Evolutionary conservation across 2,113 vertebrate genomes (phyloP).

Genomic region (Grallaria varia): DNA sequence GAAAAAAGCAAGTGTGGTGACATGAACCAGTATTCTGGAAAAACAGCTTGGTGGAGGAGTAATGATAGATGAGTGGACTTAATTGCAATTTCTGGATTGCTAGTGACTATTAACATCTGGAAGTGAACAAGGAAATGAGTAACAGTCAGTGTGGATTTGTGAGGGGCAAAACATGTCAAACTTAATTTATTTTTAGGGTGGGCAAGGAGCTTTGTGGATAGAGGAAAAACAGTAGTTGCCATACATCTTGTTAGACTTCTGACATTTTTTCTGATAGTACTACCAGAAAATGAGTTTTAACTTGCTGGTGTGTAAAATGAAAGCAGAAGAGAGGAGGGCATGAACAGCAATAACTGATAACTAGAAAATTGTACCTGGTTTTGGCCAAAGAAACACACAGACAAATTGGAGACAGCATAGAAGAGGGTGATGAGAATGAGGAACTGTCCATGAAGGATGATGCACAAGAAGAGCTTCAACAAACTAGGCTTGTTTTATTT

Average conservation of each 20-base stretch:
- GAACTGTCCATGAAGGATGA: not conserved
- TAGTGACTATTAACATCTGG: not conserved
- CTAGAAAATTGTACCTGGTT: not conserved
- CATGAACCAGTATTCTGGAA: not conserved
- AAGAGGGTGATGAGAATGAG: not conserved
- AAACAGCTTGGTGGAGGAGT: conserved; percentile 2
- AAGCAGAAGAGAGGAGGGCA: not conserved
- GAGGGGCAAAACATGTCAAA: not conserved
- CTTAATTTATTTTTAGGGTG: not conserved
- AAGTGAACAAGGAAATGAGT: not conserved
- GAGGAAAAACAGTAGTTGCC: not conserved
- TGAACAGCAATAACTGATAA: not conserved
- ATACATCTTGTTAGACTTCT: not conserved
- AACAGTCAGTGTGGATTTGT: not conserved
- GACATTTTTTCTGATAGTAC: not conserved
- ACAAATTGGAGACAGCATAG: not conserved
- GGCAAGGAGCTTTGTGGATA: not conserved
- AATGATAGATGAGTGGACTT: not conserved
- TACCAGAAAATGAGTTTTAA: not conserved
- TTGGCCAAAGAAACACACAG: not conserved
- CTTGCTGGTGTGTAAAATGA: not conserved
- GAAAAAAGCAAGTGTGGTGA: not conserved
- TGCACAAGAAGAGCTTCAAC: not conserved
- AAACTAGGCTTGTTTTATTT: not conserved
- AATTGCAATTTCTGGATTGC: conserved; percentile 11